A percentile compares a stretch with the other conserved stretches of the same genome.
Conservation (phyloP, 1,140 invertebrate genomes). For the Choristoneura fumiferana region DNA sequence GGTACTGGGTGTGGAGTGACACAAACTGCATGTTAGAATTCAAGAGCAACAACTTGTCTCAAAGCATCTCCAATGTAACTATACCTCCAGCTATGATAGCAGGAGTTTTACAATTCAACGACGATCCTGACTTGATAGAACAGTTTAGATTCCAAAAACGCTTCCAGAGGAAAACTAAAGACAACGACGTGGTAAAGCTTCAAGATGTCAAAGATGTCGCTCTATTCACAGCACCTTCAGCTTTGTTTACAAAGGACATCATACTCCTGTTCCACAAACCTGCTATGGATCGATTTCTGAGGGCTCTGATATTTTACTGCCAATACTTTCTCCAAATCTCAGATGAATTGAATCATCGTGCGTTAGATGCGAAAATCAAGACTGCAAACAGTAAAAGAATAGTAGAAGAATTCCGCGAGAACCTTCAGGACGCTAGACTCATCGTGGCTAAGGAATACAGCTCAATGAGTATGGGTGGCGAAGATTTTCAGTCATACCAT, state of each 20-base stretch:
- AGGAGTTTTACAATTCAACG: not conserved
- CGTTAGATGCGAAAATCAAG: constrained; percentile 70
- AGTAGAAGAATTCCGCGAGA: constrained; percentile 70
- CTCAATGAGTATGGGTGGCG: constrained; percentile 64
- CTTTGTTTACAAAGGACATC: constrained; percentile 73
- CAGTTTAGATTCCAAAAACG: not conserved
- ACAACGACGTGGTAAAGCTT: constrained; percentile 6
- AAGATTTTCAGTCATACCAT: constrained; percentile 68
- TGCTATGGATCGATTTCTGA: constrained; percentile 79
- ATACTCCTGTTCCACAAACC: constrained; percentile 78
- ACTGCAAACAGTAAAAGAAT: constrained; percentile 69
- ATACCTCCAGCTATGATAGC: not conserved
- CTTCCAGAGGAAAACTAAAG: not conserved
- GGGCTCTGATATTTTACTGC: constrained; percentile 81
- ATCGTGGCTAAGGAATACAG: constrained; percentile 80
- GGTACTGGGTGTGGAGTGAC: not conserved
- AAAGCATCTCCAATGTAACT: not conserved
- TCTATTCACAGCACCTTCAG: constrained; percentile 72
- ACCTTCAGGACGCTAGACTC: constrained; percentile 77
- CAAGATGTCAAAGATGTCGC: constrained; percentile 81
- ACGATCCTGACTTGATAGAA: not conserved
- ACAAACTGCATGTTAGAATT: not conserved
- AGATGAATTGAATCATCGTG: constrained; percentile 67
- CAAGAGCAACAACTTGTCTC: not conserved
- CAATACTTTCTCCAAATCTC: constrained; percentile 79